phyloP scores from a whole-genome alignment of 2,797 vertebrate species.

The Pipistrellus nathusii region DNA sequence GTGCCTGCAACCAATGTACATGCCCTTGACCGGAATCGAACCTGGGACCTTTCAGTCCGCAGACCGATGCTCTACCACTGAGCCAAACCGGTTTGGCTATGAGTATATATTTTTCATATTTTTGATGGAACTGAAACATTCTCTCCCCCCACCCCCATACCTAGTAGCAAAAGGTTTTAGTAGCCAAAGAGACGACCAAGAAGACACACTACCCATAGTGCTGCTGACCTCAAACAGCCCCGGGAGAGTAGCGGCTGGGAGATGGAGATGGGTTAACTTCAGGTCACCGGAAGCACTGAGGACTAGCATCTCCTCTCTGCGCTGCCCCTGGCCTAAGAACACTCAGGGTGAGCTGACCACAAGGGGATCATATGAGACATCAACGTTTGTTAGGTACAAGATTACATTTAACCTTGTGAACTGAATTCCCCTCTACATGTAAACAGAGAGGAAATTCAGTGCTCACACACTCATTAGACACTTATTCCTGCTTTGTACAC shows the following conservation, averaged over 20 bases:
- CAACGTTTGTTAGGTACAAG: background rate
- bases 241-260: background rate
- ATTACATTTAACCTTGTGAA: background rate
- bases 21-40: too few species aligned
- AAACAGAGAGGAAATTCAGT: background rate
- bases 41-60: too few species aligned
- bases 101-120: conserved; percentile 65
- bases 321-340: background rate
- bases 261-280: background rate
- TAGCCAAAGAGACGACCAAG: background rate
- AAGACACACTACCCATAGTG: background rate
- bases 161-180: background rate
- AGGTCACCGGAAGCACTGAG: background rate
- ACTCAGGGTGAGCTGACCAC: background rate
- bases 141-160: background rate
- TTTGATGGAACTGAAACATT: conserved; percentile 61
- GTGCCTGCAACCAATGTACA: too few species aligned
- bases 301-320: background rate
- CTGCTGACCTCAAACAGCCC: background rate
- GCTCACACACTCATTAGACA: background rate
- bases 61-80: too few species aligned
- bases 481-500: background rate
- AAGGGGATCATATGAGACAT: fast-evolving
- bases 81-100: too few species aligned
- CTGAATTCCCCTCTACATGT: background rate